Base-by-base conservation (phyloP, 2,888 invertebrate genomes). In the Lasioglossum calceatum region DNA sequence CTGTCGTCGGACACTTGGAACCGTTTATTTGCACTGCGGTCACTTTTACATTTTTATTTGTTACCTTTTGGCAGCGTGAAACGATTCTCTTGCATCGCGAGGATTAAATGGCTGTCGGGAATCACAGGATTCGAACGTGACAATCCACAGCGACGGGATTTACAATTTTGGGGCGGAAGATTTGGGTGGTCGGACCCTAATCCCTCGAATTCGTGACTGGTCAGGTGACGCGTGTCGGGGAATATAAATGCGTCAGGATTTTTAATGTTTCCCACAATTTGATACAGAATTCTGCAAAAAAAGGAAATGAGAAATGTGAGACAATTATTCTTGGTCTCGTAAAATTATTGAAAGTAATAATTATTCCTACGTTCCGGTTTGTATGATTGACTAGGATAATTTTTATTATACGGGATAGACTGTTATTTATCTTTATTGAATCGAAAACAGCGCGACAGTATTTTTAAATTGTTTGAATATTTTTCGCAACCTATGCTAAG, bases 141-240 rank as follows among this genome's bases (percentile, higher is more conserved):
- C 58, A 50, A 39, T 50, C 47, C 44, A 23, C 70, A 36, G 42
- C 70, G 36, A 73, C 23, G 19, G 77, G 50, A 36, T 47, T 75
- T 58, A 64, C 19, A 54, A 64, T 54, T 36, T 61, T n/a, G 5
- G 42, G 19, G 27, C 19, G 19, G n/a, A 5, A 1, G 42, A 10
- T 67, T 39, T 50, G 78, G 76, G 86, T 82, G 82, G 86, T 67
- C 86, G 58, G 4, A 19, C 27, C 19, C 50, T 87, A 83, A 87
- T 87, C 83, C 83, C 7, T 2, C 0, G 78, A 73, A 81, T 77
- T 39, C 42, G 83, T 79, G 86, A 36, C 27, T 5, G 58, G 39
- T 82, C 86, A 72, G 77, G 79, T 39, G 75, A 39, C 47, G 54
- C 79, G 74, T 77, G 86, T 76, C 27, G 27, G 2, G 8, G 84